Conservation (phyloP, 2,797 vertebrate genomes). For the Typhlichthys eigenmanni region DNA sequence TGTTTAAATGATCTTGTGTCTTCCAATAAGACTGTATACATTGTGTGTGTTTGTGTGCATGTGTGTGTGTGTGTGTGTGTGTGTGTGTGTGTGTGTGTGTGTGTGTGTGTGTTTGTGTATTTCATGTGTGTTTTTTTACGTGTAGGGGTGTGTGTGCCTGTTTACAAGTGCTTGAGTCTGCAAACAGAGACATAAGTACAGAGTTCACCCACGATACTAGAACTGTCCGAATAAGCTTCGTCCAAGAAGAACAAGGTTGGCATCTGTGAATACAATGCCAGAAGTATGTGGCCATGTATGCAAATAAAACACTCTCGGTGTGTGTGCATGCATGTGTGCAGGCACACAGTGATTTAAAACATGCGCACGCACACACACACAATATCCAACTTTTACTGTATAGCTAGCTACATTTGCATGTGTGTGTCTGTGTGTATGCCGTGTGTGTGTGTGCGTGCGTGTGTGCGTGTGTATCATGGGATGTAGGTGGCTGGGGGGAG, state of each 20-base stretch:
- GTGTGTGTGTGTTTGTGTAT: conserved; percentile 14
- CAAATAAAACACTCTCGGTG: not conserved
- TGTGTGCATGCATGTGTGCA: not conserved
- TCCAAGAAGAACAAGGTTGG: no score
- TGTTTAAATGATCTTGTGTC: no score
- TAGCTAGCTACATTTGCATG: not conserved
- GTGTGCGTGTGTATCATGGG: not conserved
- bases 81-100: conserved; percentile 23
- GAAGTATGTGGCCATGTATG: not conserved
- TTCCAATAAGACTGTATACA: no score
- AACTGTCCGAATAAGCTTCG: no score
- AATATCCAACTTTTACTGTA: not conserved
- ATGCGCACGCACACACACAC: not conserved
- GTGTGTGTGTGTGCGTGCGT: not conserved
- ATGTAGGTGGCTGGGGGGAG: not conserved
- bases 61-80: conserved; percentile 21
- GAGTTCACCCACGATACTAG: no score
- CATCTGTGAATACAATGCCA: not conserved
- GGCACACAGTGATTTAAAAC: not conserved
- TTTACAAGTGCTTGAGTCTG: conserved; percentile 19
- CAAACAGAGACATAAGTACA: conserved; percentile 4
- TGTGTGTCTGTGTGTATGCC: conserved; percentile 4
- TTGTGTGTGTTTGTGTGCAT: conserved; percentile 15
- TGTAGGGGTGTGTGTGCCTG: conserved; percentile 17
- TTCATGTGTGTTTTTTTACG: not conserved